A percentile compares a stretch with the other conserved stretches of the same genome.
These are phyloP conservation scores for Cetonia aurata DNA, from an alignment of 2,888 invertebrate species.

Conservation along the genomic window DNA sequence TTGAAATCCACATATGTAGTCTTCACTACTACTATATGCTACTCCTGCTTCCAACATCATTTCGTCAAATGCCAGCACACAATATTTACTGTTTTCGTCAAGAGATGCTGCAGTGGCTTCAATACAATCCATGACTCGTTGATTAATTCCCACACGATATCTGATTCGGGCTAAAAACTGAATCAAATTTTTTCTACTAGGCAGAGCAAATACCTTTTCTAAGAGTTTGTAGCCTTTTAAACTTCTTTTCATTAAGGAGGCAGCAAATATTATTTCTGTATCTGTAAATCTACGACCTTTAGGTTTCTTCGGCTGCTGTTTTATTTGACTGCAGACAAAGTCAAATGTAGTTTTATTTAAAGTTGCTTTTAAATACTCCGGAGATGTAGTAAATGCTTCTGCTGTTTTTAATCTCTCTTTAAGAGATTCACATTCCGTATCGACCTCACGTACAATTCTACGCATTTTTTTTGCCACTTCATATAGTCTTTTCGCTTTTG, in stretches of 20 bases:
- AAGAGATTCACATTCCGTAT: conserved; percentile 11
- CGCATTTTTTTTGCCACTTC: conserved; percentile 21
- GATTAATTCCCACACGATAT: background rate
- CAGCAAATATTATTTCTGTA: background rate
- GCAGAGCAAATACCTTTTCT: background rate
- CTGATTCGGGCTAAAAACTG: too few relatives aligned
- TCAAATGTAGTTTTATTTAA: conserved; percentile 12
- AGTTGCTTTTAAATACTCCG: conserved; percentile 5
- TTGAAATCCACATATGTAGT: conserved; percentile 1
- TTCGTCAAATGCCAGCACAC: conserved; percentile 21
- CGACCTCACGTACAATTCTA: conserved; percentile 16
- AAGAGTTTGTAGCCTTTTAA: conserved; percentile 7
- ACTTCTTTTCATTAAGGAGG: conserved; percentile 11
- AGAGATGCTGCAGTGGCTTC: conserved; percentile 6
- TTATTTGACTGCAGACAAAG: conserved; percentile 11
- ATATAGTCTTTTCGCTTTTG: conserved; percentile 15
- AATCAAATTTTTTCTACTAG: background rate
- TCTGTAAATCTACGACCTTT: background rate
- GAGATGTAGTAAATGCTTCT: conserved; percentile 5
- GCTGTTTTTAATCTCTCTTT: conserved; percentile 16
- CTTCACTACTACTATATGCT: conserved; percentile 10
- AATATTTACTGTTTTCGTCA: conserved; percentile 1
- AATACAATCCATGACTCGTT: conserved; percentile 1
- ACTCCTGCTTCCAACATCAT: conserved; percentile 1
- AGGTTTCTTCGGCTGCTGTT: background rate